Conservation (phyloP, 2,797 vertebrate genomes). For the Pipistrellus kuhlii region DNA sequence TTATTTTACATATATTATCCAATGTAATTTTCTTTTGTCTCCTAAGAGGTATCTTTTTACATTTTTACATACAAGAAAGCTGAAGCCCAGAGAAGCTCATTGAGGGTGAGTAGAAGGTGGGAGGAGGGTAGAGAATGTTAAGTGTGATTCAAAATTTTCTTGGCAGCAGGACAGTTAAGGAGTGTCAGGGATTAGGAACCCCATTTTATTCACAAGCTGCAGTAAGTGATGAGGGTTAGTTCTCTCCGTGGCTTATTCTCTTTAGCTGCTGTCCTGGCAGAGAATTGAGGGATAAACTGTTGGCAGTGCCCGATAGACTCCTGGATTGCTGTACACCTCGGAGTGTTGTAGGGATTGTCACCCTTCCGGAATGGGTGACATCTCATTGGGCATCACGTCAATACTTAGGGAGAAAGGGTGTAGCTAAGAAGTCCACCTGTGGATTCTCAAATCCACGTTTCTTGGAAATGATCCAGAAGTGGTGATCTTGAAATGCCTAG, state of each 20-base stretch:
- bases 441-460: neutral
- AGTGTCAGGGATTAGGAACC: neutral
- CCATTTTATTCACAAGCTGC: neutral
- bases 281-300: neutral
- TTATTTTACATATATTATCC: neutral
- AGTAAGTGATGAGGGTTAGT: neutral
- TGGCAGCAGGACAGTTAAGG: neutral
- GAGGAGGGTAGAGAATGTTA: neutral
- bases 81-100: neutral
- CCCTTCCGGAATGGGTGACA: neutral
- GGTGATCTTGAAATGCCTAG: neutral
- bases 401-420: neutral
- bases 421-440: neutral
- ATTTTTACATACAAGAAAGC: constrained; percentile 33
- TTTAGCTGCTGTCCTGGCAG: neutral
- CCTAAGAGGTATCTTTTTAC: neutral
- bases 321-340: neutral
- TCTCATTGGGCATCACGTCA: neutral
- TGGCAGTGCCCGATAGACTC: neutral
- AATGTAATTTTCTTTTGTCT: constrained; percentile 2
- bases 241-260: neutral
- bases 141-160: neutral
- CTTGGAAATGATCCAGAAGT: neutral
- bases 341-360: too few relatives aligned
- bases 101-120: neutral